Percentiles rank a stretch among this genome's conserved stretches.
phyloP scores from a whole-genome alignment of 2,888 invertebrate species.

The Conops quadrifasciatus region DNA sequence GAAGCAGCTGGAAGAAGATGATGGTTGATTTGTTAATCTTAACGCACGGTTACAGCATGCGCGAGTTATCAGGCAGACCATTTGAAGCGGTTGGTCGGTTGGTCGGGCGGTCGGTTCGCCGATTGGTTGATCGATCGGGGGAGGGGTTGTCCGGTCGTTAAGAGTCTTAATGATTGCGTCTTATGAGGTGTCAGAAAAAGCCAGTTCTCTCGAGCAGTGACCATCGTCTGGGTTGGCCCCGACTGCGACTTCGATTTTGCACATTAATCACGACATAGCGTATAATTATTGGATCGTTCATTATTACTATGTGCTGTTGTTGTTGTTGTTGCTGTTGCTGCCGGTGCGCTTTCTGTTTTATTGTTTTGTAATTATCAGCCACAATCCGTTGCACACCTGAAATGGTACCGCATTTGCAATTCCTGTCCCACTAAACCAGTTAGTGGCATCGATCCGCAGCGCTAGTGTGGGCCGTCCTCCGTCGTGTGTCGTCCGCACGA shows the following conservation, averaged over 20 bases:
- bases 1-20: neutral
- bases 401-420: constrained; percentile 44
- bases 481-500: constrained; percentile 11
- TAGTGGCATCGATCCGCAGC: constrained; percentile 24
- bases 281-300: constrained; percentile 14
- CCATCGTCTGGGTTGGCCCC: constrained; percentile 12
- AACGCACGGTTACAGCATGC: too few relatives aligned
- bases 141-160: neutral
- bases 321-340: neutral
- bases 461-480: neutral
- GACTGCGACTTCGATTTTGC: constrained; percentile 8
- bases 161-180: constrained; percentile 1
- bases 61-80: too few relatives aligned
- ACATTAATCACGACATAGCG: constrained; percentile 30
- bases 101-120: neutral
- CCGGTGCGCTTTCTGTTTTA: constrained; percentile 14
- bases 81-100: too few relatives aligned
- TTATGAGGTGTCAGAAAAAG: constrained; percentile 19
- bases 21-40: too few relatives aligned
- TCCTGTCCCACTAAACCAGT: constrained; percentile 41
- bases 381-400: constrained; percentile 45
- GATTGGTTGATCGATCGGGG: neutral
- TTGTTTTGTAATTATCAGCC: constrained; percentile 27
- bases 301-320: too few relatives aligned
- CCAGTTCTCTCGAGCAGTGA: constrained; percentile 13